Conservation (phyloP, 2,113 vertebrate genomes). For the Cyanocitta stelleri region DNA sequence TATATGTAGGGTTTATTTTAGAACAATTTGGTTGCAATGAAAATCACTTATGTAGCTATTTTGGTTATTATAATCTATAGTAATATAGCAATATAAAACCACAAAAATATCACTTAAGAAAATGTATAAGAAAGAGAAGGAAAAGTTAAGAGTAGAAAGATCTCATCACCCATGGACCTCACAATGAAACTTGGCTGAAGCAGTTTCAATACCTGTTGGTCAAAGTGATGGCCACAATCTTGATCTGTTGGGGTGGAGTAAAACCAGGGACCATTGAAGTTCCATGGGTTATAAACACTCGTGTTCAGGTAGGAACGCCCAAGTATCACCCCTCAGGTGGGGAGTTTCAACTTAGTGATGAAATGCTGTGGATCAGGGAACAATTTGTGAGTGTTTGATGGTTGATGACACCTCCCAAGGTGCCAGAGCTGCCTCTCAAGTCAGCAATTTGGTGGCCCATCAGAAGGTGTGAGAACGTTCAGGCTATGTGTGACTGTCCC, state of each 20-base stretch:
- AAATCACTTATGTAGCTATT: not conserved
- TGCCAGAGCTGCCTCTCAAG: not conserved
- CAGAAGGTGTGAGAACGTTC: not conserved
- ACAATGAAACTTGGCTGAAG: not conserved
- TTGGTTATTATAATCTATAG: not conserved
- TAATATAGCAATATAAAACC: not conserved
- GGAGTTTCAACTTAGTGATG: not conserved
- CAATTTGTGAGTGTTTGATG: not conserved
- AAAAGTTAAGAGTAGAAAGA: not conserved
- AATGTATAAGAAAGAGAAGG: not conserved
- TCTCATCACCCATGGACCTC: not conserved
- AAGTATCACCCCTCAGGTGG: not conserved
- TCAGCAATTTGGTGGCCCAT: not conserved
- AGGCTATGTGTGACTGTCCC: rapidly evolving
- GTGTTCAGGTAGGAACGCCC: not conserved
- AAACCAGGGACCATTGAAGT: not conserved
- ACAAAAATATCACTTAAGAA: not conserved
- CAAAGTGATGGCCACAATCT: not conserved
- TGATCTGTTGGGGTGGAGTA: rapidly evolving
- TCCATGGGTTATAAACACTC: not conserved
- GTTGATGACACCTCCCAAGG: not conserved
- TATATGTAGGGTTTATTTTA: not conserved
- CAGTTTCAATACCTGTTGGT: not conserved
- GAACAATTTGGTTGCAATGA: not conserved
- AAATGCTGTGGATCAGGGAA: not conserved